phyloP scores from a whole-genome alignment of 2,888 invertebrate genomes.

The Dasypogon diadema region DNA sequence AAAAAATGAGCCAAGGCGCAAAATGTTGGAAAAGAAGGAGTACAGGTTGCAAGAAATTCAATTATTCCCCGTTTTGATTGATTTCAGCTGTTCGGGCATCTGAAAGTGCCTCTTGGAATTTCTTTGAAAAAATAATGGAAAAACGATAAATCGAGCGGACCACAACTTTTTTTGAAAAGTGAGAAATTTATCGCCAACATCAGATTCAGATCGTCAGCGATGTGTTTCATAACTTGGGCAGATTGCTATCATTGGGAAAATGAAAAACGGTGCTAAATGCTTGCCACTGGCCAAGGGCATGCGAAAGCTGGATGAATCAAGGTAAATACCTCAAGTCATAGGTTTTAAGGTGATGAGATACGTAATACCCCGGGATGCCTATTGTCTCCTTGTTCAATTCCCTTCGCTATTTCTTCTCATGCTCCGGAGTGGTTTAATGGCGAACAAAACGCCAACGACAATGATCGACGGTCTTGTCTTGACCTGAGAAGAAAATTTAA shows the following conservation, averaged over 20 bases:
- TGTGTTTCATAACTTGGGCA: conserved; percentile 29
- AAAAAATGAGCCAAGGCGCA: conserved; percentile 2
- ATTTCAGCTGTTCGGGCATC: conserved; percentile 7
- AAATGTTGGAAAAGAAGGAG: conserved; percentile 17
- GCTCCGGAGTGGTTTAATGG: conserved; percentile 25
- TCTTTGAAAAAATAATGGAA: background rate
- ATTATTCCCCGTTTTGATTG: conserved; percentile 15
- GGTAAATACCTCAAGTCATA: conserved; percentile 16
- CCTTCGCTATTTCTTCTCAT: conserved; percentile 27
- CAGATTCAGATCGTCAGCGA: no score
- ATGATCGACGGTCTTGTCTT: conserved; percentile 42
- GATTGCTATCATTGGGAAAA: conserved; percentile 26
- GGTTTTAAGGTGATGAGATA: conserved; percentile 29
- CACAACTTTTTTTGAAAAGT: background rate
- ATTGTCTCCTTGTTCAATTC: conserved; percentile 20
- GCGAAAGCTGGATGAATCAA: conserved; percentile 26
- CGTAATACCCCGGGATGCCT: conserved; percentile 6
- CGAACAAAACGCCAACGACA: conserved; percentile 37
- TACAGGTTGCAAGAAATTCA: background rate
- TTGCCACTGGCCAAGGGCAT: conserved; percentile 42
- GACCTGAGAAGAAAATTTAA: conserved; percentile 46
- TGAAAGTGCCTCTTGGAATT: background rate
- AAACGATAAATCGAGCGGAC: conserved; percentile 13
- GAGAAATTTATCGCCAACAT: conserved; percentile 2
- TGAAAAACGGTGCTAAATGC: conserved; percentile 44